Evolutionary conservation across 1,140 invertebrate genomes (phyloP).

Genomic region (Rhagoletis pomonella): DNA sequence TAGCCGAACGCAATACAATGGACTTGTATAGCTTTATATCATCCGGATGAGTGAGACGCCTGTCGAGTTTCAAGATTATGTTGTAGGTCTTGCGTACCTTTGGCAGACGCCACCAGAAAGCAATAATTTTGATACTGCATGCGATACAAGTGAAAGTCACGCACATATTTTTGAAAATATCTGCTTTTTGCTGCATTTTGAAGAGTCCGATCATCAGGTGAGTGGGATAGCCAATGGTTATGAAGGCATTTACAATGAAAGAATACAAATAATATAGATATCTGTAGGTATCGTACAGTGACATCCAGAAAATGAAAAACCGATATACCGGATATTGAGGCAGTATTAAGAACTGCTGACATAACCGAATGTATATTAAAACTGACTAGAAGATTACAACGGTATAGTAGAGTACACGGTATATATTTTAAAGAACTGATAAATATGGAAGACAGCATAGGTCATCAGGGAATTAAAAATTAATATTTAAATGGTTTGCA

Average conservation of each 20-base stretch:
- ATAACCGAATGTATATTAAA: too few relatives aligned
- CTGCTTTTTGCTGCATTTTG: not conserved
- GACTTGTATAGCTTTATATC: not conserved
- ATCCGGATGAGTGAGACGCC: not conserved
- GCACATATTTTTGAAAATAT: slow-evolving; percentile 47
- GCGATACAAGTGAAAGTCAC: slow-evolving; percentile 12
- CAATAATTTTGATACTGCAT: not conserved
- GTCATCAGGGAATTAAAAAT: too few relatives aligned
- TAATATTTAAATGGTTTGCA: too few relatives aligned
- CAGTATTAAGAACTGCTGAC: too few relatives aligned
- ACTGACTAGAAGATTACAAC: too few relatives aligned
- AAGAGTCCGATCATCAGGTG: slow-evolving; percentile 37
- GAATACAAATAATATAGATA: too few relatives aligned
- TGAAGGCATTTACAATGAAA: too few relatives aligned
- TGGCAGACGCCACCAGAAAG: not conserved
- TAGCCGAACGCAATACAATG: not conserved
- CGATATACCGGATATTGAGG: not conserved
- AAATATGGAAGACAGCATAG: too few relatives aligned
- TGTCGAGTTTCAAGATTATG: not conserved
- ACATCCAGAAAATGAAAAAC: not conserved
- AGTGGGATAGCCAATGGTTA: too few relatives aligned
- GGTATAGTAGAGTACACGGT: too few relatives aligned
- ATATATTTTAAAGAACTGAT: too few relatives aligned
- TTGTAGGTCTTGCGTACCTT: not conserved
- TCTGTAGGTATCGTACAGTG: not conserved